These are phyloP conservation scores for Heliconius cydno DNA, from an alignment of 2,888 invertebrate genomes.

Conservation along the genomic window DNA sequence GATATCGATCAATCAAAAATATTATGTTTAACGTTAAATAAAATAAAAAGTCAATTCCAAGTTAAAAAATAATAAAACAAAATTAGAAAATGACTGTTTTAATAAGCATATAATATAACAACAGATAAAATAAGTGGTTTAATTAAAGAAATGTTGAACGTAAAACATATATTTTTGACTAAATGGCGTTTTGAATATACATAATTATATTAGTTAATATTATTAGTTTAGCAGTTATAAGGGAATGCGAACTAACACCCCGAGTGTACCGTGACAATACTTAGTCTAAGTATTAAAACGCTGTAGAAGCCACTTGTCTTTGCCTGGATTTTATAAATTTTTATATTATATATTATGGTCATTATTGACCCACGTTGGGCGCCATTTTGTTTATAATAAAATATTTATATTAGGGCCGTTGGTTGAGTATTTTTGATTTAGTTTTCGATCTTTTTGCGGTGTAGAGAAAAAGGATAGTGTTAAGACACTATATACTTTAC, in stretches of 20 bases:
- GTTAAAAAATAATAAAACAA: neutral
- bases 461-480: neutral
- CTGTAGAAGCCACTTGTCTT: constrained; percentile 67
- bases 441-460: neutral
- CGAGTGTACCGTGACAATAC: constrained; percentile 75
- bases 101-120: neutral
- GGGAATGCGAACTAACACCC: constrained; percentile 79
- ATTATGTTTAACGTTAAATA: constrained; percentile 27
- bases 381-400: constrained; percentile 22
- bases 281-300: constrained; percentile 71
- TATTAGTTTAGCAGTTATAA: constrained; percentile 63
- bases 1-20: constrained; percentile 32
- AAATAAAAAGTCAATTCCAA: neutral
- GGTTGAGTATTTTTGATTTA: neutral
- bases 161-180: constrained; percentile 35
- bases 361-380: constrained; percentile 9
- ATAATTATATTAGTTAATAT: constrained; percentile 39
- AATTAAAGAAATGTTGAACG: neutral
- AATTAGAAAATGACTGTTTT: neutral
- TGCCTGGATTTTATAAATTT: constrained; percentile 54
- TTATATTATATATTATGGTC: constrained; percentile 24
- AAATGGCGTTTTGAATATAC: constrained; percentile 31
- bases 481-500: neutral
- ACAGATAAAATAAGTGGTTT: neutral
- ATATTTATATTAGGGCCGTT: neutral